A percentile compares a stretch with the other conserved stretches of the same genome.
phyloP scores from a whole-genome alignment of 2,888 invertebrate species.

The Isoperla grammatica region DNA sequence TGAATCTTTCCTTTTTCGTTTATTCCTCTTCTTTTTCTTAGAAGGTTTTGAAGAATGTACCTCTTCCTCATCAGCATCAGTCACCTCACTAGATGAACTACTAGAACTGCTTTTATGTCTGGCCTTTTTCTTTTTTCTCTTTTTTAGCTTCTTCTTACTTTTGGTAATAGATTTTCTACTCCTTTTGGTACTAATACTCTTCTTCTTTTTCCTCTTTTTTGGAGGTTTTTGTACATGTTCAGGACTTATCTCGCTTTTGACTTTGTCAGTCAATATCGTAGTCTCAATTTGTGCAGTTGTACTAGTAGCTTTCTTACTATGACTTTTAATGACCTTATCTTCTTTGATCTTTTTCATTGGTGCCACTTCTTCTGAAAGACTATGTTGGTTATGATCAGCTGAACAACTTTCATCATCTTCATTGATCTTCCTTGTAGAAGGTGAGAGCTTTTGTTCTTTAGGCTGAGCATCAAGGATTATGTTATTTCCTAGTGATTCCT shows the following conservation, averaged over 20 bases:
- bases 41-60: neutral
- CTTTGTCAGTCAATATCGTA: neutral
- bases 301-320: too few species aligned
- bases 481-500: conserved; percentile 10
- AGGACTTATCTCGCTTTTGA: too few species aligned
- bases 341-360: neutral
- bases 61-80: neutral
- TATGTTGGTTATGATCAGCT: neutral
- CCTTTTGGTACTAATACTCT: too few species aligned
- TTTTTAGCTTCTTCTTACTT: neutral
- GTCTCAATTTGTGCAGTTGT: too few species aligned
- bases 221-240: too few species aligned
- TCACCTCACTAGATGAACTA: neutral
- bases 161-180: too few species aligned
- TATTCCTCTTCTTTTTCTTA: conserved; percentile 20
- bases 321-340: neutral
- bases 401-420: neutral
- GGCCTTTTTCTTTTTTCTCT: neutral
- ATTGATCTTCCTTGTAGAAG: too few species aligned
- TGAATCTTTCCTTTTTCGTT: conserved; percentile 18
- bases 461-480: neutral
- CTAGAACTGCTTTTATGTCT: neutral
- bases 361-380: neutral
- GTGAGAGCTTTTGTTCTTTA: neutral
- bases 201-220: too few species aligned